These are phyloP conservation scores for Pseudobourletiella spinata DNA, from an alignment of 1,140 invertebrate genomes.

Conservation along the genomic window DNA sequence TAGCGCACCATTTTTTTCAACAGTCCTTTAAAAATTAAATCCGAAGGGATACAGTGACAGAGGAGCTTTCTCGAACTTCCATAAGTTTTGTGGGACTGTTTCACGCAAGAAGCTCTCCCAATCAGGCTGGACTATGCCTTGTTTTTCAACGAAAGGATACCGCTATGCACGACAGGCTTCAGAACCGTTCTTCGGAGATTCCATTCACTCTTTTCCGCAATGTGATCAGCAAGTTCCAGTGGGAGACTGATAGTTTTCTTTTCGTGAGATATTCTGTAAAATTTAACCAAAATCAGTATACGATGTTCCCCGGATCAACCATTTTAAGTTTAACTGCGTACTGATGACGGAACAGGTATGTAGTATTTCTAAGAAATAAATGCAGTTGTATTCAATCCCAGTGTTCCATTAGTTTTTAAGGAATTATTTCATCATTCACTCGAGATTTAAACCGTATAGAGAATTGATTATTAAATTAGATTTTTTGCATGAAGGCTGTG, in stretches of 20 bases:
- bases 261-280: constrained; percentile 65
- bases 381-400: not conserved
- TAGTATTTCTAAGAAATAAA: not conserved
- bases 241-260: constrained; percentile 76
- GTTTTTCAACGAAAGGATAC: constrained; percentile 42
- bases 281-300: constrained; percentile 39
- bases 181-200: constrained; percentile 85
- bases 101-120: constrained; percentile 85
- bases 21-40: constrained; percentile 85
- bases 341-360: constrained; percentile 78
- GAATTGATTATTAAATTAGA: too few relatives aligned
- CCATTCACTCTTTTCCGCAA: constrained; percentile 70
- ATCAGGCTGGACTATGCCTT: constrained; percentile 58
- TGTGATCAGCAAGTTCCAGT: constrained; percentile 60
- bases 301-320: too few relatives aligned
- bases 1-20: constrained; percentile 75
- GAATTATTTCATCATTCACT: too few relatives aligned
- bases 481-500: too few relatives aligned
- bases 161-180: constrained; percentile 90
- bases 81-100: constrained; percentile 79
- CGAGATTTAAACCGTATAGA: too few relatives aligned
- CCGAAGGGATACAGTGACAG: constrained; percentile 85
- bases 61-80: constrained; percentile 73
- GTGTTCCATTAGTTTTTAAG: too few relatives aligned
- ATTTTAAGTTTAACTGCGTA: too few relatives aligned